These are phyloP conservation scores for Drosophila multiciliata DNA, from an alignment of 2,888 invertebrate species.

Conservation along the genomic window DNA sequence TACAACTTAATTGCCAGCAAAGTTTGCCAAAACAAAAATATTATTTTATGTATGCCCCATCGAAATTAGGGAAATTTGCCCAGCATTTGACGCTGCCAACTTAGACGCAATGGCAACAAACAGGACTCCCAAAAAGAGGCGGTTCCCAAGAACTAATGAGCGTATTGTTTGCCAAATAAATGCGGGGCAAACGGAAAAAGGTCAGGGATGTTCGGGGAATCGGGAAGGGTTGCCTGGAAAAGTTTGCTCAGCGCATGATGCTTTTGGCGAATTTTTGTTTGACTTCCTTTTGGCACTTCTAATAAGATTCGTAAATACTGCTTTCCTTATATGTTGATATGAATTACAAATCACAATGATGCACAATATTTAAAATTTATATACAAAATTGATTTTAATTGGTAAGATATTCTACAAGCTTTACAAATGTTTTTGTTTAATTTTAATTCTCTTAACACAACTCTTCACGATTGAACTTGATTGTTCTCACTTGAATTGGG, in stretches of 20 bases:
- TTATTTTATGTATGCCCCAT: constrained; percentile 66
- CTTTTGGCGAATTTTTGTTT: constrained; percentile 25
- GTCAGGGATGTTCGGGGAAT: constrained; percentile 48
- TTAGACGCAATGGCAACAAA: constrained; percentile 14
- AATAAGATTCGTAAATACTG: not conserved
- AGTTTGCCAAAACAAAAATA: constrained; percentile 73
- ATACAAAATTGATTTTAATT: not conserved
- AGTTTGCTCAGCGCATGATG: constrained; percentile 9
- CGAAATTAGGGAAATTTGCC: constrained; percentile 72
- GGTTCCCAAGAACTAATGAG: constrained; percentile 66
- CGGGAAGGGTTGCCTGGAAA: constrained; percentile 54
- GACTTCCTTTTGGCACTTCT: constrained; percentile 2
- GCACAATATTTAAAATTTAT: not conserved
- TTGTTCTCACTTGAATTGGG: constrained; percentile 37
- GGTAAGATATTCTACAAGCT: not conserved
- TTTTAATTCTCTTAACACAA: not conserved
- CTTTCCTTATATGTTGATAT: not conserved
- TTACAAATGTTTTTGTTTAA: not conserved
- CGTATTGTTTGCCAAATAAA: constrained; percentile 73
- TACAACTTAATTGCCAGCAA: constrained; percentile 71
- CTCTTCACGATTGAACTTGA: constrained; percentile 35
- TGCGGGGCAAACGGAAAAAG: constrained; percentile 19
- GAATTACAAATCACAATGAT: not conserved
- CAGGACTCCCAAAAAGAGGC: constrained; percentile 34
- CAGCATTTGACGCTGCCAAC: constrained; percentile 22